phyloP scores from a whole-genome alignment of 2,113 vertebrate genomes.

The Albula goreensis region DNA sequence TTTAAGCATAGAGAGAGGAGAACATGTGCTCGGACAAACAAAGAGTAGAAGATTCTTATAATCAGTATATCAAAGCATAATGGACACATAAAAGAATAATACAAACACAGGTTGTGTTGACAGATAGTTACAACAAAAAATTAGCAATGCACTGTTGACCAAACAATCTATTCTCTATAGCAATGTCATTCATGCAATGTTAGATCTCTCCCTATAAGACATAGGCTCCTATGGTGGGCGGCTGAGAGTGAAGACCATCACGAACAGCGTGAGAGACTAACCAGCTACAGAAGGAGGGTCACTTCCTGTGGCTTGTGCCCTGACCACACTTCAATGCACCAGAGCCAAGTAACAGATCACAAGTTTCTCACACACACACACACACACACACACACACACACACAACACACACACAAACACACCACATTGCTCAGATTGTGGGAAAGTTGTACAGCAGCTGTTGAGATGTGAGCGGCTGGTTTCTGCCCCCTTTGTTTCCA shows the following conservation, averaged over 20 bases:
- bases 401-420: neutral
- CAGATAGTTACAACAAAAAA: neutral
- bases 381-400: neutral
- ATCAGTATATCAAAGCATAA: neutral
- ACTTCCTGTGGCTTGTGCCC: neutral
- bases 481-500: slow-evolving; percentile 33
- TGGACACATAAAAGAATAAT: neutral
- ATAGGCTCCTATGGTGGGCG: neutral
- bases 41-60: neutral
- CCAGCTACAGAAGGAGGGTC: neutral
- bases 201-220: neutral
- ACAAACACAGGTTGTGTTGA: neutral
- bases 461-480: slow-evolving; percentile 46
- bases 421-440: slow-evolving; percentile 5
- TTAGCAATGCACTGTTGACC: neutral
- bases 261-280: neutral
- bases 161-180: neutral
- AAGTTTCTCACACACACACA: neutral
- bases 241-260: neutral
- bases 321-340: neutral
- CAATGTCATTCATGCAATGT: neutral
- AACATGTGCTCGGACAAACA: slow-evolving; percentile 13
- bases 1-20: slow-evolving; percentile 14
- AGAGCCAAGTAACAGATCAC: neutral
- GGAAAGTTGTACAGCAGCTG: slow-evolving; percentile 38